Evolutionary conservation across 92 coral and sea anemone species (phyloP), one percentile per base, ranked within the genome.

Genomic region (Meandrina meandrites): DNA sequence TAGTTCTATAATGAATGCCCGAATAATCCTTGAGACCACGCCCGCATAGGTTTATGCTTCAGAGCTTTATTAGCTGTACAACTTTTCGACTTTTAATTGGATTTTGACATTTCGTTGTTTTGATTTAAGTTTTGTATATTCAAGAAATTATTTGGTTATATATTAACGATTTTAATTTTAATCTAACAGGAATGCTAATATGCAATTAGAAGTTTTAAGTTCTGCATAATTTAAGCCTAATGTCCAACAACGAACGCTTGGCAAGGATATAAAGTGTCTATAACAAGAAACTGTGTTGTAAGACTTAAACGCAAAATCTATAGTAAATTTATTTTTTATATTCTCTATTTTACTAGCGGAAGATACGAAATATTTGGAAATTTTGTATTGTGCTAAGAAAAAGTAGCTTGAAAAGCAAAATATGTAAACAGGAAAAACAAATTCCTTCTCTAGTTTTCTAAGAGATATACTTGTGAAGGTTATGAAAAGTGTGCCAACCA

Each of bases 191-290:
- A 35, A 8, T 77, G 36, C 28, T 77, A 24, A 13, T 28, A 47
- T 47, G 64, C 13, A 77, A 28, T 47, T 48, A 16, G 27, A 48
- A 30, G 45, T 24, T 24, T 22, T 76, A 24, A 27, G 64, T 75
- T 84, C 37, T 84, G 80, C 79, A 84, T 84, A 51, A 84, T 84
- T 84, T 22, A 84, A 22, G 76, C 74, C 8, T 37, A 36, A 9
- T 21, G 45, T 27, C 53, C 14, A 4, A 24, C 22, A 57, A 36
- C 18, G 32, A 42, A 73, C 80, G 87, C 87, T 54, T 36, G 37
- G 57, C 1, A 22, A 19, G 22, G 40, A 40, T 24, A 7, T 5
- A 62, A 6, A 28, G 28, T 7, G 16, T 5, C 11, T 71, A 6
- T 0, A 5, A 36, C 18, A 35, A 66, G 35, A 27, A 28, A 35